A percentile compares a stretch with the other conserved stretches of the same genome.
These are phyloP conservation scores for Amblyopsis rosae DNA, from an alignment of 2,113 vertebrate species.

Conservation along the genomic window DNA sequence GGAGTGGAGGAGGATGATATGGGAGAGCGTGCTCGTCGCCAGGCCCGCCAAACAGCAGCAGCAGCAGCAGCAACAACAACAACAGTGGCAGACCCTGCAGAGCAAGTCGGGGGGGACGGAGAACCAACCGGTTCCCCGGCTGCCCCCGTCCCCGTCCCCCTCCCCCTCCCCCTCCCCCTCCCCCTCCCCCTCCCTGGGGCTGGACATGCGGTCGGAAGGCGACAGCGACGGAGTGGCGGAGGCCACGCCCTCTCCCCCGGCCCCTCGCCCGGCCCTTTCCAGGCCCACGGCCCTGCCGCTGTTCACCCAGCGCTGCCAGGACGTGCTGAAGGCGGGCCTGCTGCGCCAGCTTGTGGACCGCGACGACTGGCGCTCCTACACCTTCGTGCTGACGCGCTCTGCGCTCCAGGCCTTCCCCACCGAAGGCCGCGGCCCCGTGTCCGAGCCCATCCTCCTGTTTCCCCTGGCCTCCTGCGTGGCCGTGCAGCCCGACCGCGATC, in stretches of 20 bases:
- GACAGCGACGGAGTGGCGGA: slow-evolving; percentile 42
- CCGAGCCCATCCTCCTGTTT: slow-evolving; percentile 84
- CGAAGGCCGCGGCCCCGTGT: slow-evolving; percentile 81
- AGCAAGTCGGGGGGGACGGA: slow-evolving; percentile 47
- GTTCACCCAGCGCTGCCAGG: slow-evolving; percentile 77
- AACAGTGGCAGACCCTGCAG: slow-evolving; percentile 53
- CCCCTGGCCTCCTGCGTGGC: slow-evolving; percentile 82
- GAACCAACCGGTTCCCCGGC: slow-evolving; percentile 37
- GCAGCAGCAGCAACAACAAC: slow-evolving; percentile 47
- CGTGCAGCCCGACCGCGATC: slow-evolving; percentile 77
- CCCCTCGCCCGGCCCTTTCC: slow-evolving; percentile 58
- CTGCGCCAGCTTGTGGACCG: slow-evolving; percentile 86
- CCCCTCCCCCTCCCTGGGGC: slow-evolving; percentile 40
- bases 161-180: slow-evolving; percentile 53
- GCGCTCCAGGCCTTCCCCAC: slow-evolving; percentile 87
- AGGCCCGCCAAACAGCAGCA: slow-evolving; percentile 66
- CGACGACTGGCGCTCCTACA: slow-evolving; percentile 93
- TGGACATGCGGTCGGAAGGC: slow-evolving; percentile 52
- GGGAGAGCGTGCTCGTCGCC: slow-evolving; percentile 81
- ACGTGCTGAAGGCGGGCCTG: slow-evolving; percentile 86
- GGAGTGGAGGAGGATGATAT: slow-evolving; percentile 91
- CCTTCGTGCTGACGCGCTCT: slow-evolving; percentile 87
- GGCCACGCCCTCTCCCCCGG: slow-evolving; percentile 47
- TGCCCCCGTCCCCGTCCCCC: slow-evolving; percentile 46
- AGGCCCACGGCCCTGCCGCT: slow-evolving; percentile 79